Evolutionary conservation across 1,140 invertebrate genomes (phyloP).

Genomic region (Anagrus nilaparvatae): DNA sequence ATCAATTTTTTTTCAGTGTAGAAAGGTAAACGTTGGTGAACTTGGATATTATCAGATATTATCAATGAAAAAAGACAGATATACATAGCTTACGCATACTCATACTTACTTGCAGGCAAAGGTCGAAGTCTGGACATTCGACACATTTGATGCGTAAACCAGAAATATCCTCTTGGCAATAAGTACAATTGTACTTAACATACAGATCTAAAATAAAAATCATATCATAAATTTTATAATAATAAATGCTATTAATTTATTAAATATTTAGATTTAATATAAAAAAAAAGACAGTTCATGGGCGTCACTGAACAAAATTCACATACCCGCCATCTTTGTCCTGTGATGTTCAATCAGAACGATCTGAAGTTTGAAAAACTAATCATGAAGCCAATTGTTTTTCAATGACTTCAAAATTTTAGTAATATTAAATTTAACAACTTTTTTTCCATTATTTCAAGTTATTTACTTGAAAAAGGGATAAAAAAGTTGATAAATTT

Average conservation of each 20-base stretch:
- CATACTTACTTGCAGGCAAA: conserved; percentile 78
- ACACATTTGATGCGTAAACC: conserved; percentile 78
- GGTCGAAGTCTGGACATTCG: conserved; percentile 76
- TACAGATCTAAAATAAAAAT: conserved; percentile 50
- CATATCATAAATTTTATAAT: neutral
- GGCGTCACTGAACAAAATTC: conserved; percentile 13
- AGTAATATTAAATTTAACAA: too few relatives aligned
- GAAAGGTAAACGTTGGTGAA: too few relatives aligned
- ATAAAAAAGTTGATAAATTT: too few relatives aligned
- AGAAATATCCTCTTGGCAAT: conserved; percentile 83
- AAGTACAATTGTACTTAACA: conserved; percentile 75
- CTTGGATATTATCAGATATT: too few relatives aligned
- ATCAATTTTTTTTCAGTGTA: too few relatives aligned
- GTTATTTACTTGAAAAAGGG: too few relatives aligned
- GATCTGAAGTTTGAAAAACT: too few relatives aligned
- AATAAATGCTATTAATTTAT: neutral
- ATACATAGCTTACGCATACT: too few relatives aligned
- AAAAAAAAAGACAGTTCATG: neutral
- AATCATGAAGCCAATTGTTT: too few relatives aligned
- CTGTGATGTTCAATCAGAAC: conserved; percentile 36
- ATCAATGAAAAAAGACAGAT: too few relatives aligned
- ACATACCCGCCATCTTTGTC: conserved; percentile 41
- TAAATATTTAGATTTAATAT: neutral
- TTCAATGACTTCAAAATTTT: too few relatives aligned
- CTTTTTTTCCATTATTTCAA: too few relatives aligned